Evolutionary conservation across 2,888 invertebrate species (phyloP), one percentile per base, ranked within the genome.

Genomic region (Dynastes hyllus): DNA sequence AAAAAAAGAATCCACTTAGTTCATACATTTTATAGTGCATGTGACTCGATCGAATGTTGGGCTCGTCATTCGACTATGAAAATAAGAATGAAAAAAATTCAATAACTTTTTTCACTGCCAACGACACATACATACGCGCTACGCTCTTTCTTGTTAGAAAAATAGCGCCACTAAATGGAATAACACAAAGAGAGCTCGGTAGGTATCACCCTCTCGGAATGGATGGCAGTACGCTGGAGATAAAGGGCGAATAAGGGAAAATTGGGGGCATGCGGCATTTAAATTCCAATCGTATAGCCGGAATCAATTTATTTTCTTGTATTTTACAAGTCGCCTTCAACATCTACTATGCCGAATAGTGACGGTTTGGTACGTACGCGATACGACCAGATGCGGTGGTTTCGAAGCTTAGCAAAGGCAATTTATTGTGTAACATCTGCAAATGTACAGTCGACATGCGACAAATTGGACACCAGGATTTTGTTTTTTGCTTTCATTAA

Each of bases 291-390:
- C 70, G 70, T 70, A 70, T 70, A 51, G 70, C 51, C 53, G 70
- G 51, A 70, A 70, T 53, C 70, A 70, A 70, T 70, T 70, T 70
- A 70, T 70, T 70, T 70, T 51, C 70, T 70, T 70, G 70, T 70
- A 70, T 70, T 70, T 70, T 70, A 51, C 70, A 32, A 70, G 50
- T 53, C 53, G 70, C 53, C 51, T 32, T 45, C 13, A 29, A 70
- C 51, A 70, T 70, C 70, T 51, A 29, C 70, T 51, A 29, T 51
- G 70, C 51, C 16, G 27, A 11, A 27, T 8, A 50, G 29, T 40
- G 22, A 22, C 51, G 27, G 5, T 9, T 66, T 16, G 29, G 40
- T 66, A 40, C 40, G 66, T 70, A 32, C 51, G 51, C 16, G 53
- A 65, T 65, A 13, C 65, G 37, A n/a, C 29, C 5, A 3, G 37